Percentiles rank a stretch among this genome's conserved stretches.
Evolutionary conservation across 1,140 invertebrate genomes (phyloP).

Genomic region (Neomicropteryx cornuta): DNA sequence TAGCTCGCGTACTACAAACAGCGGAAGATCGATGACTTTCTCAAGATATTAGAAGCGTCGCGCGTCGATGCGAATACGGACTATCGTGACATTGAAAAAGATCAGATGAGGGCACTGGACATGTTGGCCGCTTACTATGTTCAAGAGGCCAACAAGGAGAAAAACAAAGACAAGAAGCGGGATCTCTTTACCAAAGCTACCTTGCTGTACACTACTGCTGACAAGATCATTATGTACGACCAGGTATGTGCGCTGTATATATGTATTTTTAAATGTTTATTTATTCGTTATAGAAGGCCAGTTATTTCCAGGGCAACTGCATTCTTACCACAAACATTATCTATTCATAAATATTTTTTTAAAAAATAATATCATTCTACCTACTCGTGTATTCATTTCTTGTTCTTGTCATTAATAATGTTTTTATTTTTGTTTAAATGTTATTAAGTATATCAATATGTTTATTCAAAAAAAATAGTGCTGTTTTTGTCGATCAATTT

Average conservation of each 20-base stretch:
- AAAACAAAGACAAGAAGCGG: conserved; percentile 89
- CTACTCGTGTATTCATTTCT: too few species aligned
- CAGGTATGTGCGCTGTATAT: conserved; percentile 67
- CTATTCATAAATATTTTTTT: too few species aligned
- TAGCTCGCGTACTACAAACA: conserved; percentile 95
- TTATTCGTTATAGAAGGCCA: too few species aligned
- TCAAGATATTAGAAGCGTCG: conserved; percentile 84
- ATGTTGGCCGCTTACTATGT: conserved; percentile 98
- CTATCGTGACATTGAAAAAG: conserved; percentile 88
- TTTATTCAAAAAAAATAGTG: too few species aligned
- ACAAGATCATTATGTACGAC: conserved; percentile 99
- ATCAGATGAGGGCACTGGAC: conserved; percentile 93
- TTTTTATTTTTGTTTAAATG: too few species aligned
- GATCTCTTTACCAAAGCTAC: conserved; percentile 97
- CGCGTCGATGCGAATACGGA: conserved; percentile 76
- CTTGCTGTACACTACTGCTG: conserved; percentile 91
- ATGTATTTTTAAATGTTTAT: too few species aligned
- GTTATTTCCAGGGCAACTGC: too few species aligned
- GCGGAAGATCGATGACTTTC: conserved; percentile 84
- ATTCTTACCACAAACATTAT: too few species aligned
- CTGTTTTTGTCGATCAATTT: too few species aligned
- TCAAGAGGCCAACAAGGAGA: conserved; percentile 89
- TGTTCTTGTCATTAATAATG: too few species aligned
- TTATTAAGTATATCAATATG: too few species aligned
- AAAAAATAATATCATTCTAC: too few species aligned